Evolutionary conservation across 2,888 invertebrate genomes (phyloP), one percentile per base, ranked within the genome.

Genomic region (Smittia aterrima): DNA sequence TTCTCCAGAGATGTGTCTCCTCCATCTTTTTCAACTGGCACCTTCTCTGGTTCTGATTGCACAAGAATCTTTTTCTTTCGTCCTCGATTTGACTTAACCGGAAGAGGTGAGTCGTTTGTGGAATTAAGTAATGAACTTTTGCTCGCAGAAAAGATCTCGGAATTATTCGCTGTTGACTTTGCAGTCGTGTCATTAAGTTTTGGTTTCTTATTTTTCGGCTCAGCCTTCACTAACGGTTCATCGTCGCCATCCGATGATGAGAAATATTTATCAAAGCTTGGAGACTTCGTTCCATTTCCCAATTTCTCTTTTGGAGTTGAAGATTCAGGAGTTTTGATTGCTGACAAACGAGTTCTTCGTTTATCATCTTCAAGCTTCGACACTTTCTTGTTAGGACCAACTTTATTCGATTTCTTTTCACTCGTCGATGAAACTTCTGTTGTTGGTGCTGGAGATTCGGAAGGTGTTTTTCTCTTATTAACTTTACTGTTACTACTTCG

Each of bases 241-340:
- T 86, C 85, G 77, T 86, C 86, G 73, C 86, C 86, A 1, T 53
- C 53, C 0, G 70, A 71, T 16, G 86, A 86, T 6, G 86, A 86
- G 77, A 85, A 86, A 64, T 75, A 76, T 75, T 7, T 72, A 66
- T 75, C 73, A 75, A 13, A 18, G n/a, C 38, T 38, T 18, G 40
- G 18, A 1, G 62, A 41, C 40, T 75, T 66, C 9, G 53, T 18
- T 62, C 66, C 70, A 2, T 75, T 40, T 27, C 16, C 7, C 2
- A 32, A 6, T 13, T 13, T 25, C 13, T 71, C 54, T 13, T 54
- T 25, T 11, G 54, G 53, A 25, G 70, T 62, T n/a, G 62, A 40
- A 22, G 16, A 22, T 27, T 18, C 71, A 18, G 73, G 11, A 20
- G 68, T 16, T 75, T 74, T 75, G 71, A 70, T 72, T 76, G 25